Percentiles rank a stretch among this genome's conserved stretches.
Conservation (phyloP, 2,888 invertebrate genomes). For the Dryococelus australis region DNA sequence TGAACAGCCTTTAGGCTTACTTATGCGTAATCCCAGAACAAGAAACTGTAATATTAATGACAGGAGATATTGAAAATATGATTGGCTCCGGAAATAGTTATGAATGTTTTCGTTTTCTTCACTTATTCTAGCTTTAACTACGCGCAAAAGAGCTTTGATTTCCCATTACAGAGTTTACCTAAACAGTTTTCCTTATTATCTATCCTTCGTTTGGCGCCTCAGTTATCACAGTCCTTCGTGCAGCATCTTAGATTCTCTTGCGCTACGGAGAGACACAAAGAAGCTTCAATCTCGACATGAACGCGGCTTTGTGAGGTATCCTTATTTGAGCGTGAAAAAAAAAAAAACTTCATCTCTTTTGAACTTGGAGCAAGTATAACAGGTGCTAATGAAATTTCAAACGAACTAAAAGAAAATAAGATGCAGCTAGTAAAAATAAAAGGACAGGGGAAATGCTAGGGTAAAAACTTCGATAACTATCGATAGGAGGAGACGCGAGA, state of each 20-base stretch:
- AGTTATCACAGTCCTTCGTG: neutral
- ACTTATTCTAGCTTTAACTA: no score
- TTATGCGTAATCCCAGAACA: no score
- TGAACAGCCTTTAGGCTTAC: no score
- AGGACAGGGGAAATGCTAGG: neutral
- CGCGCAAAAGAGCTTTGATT: no score
- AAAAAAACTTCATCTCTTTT: neutral
- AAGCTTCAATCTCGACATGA: neutral
- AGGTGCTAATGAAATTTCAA: conserved; percentile 25
- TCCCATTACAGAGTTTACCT: no score
- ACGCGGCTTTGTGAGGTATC: conserved; percentile 6
- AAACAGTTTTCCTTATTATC: neutral
- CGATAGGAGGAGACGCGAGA: neutral
- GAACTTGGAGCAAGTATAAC: conserved; percentile 12
- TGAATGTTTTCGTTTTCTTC: no score
- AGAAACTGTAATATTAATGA: no score
- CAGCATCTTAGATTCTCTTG: neutral
- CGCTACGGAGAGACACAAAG: neutral
- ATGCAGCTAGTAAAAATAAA: neutral
- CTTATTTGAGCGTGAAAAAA: conserved; percentile 1
- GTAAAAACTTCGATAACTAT: conserved; percentile 27
- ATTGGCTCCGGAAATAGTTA: no score
- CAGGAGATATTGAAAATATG: no score
- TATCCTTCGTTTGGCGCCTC: neutral
- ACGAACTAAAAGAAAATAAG: neutral